A percentile compares a stretch with the other conserved stretches of the same genome.
phyloP scores from a whole-genome alignment of 2,113 vertebrate species.

The Speoplatyrhinus poulsoni region DNA sequence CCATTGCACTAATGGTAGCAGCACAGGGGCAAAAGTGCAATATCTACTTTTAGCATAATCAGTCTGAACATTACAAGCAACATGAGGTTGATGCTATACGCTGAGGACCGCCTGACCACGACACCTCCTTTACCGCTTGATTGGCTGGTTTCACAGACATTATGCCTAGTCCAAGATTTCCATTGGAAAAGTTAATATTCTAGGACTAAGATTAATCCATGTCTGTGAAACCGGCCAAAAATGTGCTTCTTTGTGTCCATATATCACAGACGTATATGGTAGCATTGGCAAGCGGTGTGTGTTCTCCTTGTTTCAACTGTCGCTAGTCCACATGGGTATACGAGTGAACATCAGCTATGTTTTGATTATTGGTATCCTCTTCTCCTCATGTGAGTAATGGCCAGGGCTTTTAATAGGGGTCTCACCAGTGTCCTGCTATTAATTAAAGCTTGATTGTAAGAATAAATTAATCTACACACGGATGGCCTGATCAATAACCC shows the following conservation, averaged over 20 bases:
- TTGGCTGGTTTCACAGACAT: too few species aligned
- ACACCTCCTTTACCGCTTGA: background rate
- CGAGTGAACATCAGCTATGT: conserved; percentile 41
- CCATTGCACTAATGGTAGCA: conserved; percentile 61
- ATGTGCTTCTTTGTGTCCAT: background rate
- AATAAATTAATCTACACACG: conserved; percentile 79
- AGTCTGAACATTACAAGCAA: conserved; percentile 53
- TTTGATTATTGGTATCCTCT: conserved; percentile 68
- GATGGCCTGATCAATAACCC: conserved; percentile 76
- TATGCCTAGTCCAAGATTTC: too few species aligned
- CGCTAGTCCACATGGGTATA: conserved; percentile 24
- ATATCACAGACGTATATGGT: background rate
- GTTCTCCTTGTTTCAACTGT: conserved; percentile 18
- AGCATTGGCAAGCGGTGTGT: background rate
- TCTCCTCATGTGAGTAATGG: conserved; percentile 68
- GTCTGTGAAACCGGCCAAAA: background rate
- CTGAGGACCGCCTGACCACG: conserved; percentile 52
- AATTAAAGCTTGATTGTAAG: conserved; percentile 81
- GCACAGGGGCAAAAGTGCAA: conserved; percentile 41
- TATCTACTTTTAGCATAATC: conserved; percentile 65
- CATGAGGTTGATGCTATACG: conserved; percentile 53
- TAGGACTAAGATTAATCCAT: background rate
- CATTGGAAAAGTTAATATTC: too few species aligned
- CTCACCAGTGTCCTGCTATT: conserved; percentile 74
- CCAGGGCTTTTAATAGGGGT: conserved; percentile 67